Conservation (phyloP, 2,888 invertebrate species). For the Ypsolopha sequella region DNA sequence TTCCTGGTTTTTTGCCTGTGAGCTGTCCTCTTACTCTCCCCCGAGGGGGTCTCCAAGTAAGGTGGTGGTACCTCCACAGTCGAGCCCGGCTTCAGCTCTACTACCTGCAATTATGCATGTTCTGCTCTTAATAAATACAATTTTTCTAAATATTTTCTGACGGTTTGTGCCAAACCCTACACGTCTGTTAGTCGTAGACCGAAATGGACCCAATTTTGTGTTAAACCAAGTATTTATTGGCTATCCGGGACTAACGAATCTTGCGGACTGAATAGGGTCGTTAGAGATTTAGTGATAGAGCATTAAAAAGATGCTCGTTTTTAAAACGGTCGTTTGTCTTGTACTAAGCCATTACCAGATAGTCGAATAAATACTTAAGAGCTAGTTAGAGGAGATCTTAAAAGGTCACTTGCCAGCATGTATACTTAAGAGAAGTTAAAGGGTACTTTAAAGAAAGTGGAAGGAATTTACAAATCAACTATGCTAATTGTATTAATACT, state of each 20-base stretch:
- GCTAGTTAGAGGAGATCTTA: not conserved
- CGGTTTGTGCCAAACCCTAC: not conserved
- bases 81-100: no score
- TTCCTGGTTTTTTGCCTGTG: no score
- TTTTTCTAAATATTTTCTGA: no score
- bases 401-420: not conserved
- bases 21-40: no score
- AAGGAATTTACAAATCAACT: no score
- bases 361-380: not conserved
- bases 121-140: no score
- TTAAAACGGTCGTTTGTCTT: not conserved
- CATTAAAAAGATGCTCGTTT: slow-evolving; percentile 2
- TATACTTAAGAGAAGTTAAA: no score
- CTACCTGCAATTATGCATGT: no score
- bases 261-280: slow-evolving; percentile 4
- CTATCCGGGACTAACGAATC: slow-evolving; percentile 7
- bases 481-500: no score
- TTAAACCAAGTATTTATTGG: slow-evolving; percentile 11
- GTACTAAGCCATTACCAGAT: not conserved
- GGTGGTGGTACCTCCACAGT: no score
- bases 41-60: no score
- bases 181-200: slow-evolving; percentile 8
- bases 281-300: not conserved
- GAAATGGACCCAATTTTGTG: slow-evolving; percentile 10
- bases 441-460: no score